Base-by-base conservation (phyloP, 2,797 vertebrate species). In the Gallinago nigripennis region DNA sequence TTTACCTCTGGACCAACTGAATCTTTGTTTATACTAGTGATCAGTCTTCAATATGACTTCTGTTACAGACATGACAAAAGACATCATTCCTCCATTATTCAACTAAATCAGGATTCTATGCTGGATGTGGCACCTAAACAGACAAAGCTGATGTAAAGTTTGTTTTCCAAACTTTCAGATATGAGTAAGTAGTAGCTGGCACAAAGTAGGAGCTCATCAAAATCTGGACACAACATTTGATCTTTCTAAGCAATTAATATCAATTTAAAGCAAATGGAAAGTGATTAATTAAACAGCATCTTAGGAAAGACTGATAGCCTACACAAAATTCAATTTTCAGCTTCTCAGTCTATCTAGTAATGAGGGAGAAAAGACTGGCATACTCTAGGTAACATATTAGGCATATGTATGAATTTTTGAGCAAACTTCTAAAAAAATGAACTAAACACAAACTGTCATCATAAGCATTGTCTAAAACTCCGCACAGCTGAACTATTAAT, bases 11-110 rank as follows among this genome's bases (percentile, higher is more conserved):
- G 35, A 92, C 31, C 82, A 88, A 80, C 54, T 87, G 86, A 31
- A 65, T 72, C 45, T 93, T 79, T 92, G 65, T 87, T 94, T 87
- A 56, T 68, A 46, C 13, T 10, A 58, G n/a, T 8, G 19, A 95
- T 69, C 69, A 80, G 56, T 68, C 79, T 82, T 95, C 92, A 91
- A 51, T 60, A 61, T 0, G 0, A 72, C 23, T 63, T 92, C 56
- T 61, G 57, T 88, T 90, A 84, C 77, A 91, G 88, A 85, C 51
- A 41, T 82, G 53, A 77, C 86, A 84, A 90, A 90, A 30, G 43
- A 77, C 17, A 89, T 86, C 70, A 43, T 21, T 92, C 65, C 31
- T 0, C 33, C 33, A 0, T 89, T 83, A 86, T 33, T 93, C 65
- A 89, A 12, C 58, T 64, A 70, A 63, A 89, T 53, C 30, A 72